A percentile compares a stretch with the other conserved stretches of the same genome.
These are phyloP conservation scores for Xiphophorus couchianus DNA, from an alignment of 2,113 vertebrate species.

Conservation along the genomic window DNA sequence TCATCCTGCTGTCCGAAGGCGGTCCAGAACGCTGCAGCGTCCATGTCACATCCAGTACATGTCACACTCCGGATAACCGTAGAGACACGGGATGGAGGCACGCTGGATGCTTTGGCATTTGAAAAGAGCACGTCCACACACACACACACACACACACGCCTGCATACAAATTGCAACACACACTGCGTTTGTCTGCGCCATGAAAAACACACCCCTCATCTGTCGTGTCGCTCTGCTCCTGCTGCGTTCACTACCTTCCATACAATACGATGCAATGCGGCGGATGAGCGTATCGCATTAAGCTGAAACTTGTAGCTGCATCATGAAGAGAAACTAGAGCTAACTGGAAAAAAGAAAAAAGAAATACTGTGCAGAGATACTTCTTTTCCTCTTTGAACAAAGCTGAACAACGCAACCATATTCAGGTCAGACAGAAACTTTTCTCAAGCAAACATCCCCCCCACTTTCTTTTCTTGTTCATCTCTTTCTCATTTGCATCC, in stretches of 20 bases:
- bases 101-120: conserved; percentile 66
- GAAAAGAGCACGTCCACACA: conserved; percentile 29
- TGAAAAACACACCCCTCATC: conserved; percentile 34
- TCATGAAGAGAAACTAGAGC: conserved; percentile 40
- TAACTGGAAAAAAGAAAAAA: conserved; percentile 30
- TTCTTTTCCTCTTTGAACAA: conserved; percentile 52
- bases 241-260: conserved; percentile 40
- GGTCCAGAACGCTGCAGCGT: conserved; percentile 72
- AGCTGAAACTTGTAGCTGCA: conserved; percentile 59
- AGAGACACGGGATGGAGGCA: conserved; percentile 65
- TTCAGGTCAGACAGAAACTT: conserved; percentile 74
- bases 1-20: conserved; percentile 55
- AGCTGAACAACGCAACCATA: conserved; percentile 50
- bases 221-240: conserved; percentile 26
- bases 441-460: conserved; percentile 58
- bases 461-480: conserved; percentile 28
- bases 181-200: conserved; percentile 13
- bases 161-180: conserved; percentile 13
- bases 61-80: conserved; percentile 66
- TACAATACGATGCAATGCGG: conserved; percentile 51
- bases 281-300: conserved; percentile 54
- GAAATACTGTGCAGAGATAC: conserved; percentile 22
- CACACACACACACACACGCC: conserved; percentile 16
- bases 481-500: conserved; percentile 63
- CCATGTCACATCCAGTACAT: conserved; percentile 77